Evolutionary conservation across 2,888 invertebrate genomes (phyloP), one percentile per base, ranked within the genome.

Genomic region (Archips xylosteana): DNA sequence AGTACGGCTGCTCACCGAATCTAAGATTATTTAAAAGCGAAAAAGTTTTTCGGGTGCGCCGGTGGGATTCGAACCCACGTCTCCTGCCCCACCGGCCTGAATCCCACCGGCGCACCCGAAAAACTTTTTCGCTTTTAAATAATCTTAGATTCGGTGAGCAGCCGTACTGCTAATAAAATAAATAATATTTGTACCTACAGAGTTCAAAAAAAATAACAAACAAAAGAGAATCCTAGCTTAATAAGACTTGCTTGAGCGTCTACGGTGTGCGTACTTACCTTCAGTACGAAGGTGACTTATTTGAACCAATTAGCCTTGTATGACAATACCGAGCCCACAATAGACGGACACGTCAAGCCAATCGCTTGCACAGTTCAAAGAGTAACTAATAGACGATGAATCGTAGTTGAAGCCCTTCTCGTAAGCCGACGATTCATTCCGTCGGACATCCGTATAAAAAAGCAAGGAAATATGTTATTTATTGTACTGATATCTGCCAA

Each of bases 241-340:
- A 59, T 59, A 32, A 59, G 36, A 32, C 36, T 13, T 9, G 5
- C 42, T 45, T 23, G 15, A 34, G 39, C 42, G n/a, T 42, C 15
- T 10, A 42, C 2, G 8, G 63, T 59, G 32, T 57, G 12, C 23
- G 10, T 57, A 32, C 67, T 74, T 74, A 74, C 74, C 74, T 74
- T 70, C 54, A 42, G 51, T 42, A 47, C 51, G 59, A 65, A 64
- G 60, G 74, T 70, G 69, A 70, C 51, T 64, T 70, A 64, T 74
- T 65, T 65, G 36, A 69, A 70, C 74, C 65, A 61, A 74, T 70
- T 69, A 74, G 69, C 65, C 70, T 74, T 61, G 69, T 23, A 64
- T 67, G 66, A 67, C 66, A 67, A 67, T 67, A 59, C 68, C 45
- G 36, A 47, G 45, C 39, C 47, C 51, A 74, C 74, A 74, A 74